Percentiles rank a stretch among this genome's conserved stretches.
These are phyloP conservation scores for Thryonomys swinderianus DNA, from an alignment of 2,113 vertebrate genomes.

Conservation along the genomic window DNA sequence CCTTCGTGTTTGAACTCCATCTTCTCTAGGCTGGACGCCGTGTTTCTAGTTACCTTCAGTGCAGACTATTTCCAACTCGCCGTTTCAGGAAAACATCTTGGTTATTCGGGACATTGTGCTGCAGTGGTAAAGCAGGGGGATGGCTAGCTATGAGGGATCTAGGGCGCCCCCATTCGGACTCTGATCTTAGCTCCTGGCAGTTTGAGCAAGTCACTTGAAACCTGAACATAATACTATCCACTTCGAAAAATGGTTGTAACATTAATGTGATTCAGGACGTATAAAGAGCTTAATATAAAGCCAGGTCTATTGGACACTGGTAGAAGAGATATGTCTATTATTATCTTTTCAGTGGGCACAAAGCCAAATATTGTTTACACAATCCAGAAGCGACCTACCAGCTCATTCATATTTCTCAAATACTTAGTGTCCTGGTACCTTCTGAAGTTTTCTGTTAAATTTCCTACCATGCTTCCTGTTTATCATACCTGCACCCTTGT, in stretches of 20 bases:
- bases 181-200: fast-evolving
- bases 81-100: neutral
- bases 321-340: neutral
- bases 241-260: neutral
- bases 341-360: neutral
- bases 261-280: neutral
- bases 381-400: neutral
- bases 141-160: neutral
- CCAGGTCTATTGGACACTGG: neutral
- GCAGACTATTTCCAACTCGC: neutral
- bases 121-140: neutral
- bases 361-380: neutral
- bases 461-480: neutral
- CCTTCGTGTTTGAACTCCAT: neutral
- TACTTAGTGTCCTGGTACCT: neutral
- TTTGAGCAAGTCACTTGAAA: neutral
- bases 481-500: neutral
- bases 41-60: neutral
- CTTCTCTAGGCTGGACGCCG: neutral
- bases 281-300: neutral
- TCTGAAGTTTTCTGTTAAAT: neutral
- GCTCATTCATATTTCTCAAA: neutral
- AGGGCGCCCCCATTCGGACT: neutral
- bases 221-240: neutral
- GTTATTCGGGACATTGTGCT: neutral